phyloP scores from a whole-genome alignment of 2,797 vertebrate genomes.

The Ispidina picta region DNA sequence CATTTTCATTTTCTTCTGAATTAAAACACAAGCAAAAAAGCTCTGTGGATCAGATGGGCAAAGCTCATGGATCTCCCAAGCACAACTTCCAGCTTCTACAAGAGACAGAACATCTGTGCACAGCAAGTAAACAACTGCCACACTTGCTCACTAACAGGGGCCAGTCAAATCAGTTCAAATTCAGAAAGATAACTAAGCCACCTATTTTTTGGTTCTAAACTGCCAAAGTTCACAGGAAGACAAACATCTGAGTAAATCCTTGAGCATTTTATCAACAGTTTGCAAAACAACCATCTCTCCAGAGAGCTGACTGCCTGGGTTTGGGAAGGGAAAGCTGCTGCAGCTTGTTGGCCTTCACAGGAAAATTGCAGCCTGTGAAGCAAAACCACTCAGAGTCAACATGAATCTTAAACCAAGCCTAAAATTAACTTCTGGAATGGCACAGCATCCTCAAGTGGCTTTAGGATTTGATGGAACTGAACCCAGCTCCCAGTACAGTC shows the following conservation, averaged over 20 bases:
- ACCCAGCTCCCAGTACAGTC: background rate
- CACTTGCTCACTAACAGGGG: fast-evolving
- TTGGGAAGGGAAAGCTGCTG: background rate
- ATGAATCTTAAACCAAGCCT: background rate
- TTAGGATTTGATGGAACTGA: background rate
- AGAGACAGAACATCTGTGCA: background rate
- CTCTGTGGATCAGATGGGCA: background rate
- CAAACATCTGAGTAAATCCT: background rate
- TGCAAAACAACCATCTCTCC: background rate
- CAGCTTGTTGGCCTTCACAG: background rate
- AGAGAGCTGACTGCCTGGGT: background rate
- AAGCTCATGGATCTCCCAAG: fast-evolving
- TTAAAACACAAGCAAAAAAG: background rate
- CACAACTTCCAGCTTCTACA: background rate
- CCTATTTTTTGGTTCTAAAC: background rate
- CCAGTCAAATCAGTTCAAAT: background rate
- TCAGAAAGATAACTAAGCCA: background rate
- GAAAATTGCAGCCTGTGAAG: background rate
- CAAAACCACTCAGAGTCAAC: background rate
- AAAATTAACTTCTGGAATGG: background rate
- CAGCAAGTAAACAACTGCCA: background rate
- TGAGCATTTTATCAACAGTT: background rate
- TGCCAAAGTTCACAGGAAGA: background rate
- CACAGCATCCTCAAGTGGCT: background rate
- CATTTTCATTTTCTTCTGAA: background rate